Evolutionary conservation across 2,797 vertebrate species (phyloP).

Genomic region (Rhyacichthys aspro): DNA sequence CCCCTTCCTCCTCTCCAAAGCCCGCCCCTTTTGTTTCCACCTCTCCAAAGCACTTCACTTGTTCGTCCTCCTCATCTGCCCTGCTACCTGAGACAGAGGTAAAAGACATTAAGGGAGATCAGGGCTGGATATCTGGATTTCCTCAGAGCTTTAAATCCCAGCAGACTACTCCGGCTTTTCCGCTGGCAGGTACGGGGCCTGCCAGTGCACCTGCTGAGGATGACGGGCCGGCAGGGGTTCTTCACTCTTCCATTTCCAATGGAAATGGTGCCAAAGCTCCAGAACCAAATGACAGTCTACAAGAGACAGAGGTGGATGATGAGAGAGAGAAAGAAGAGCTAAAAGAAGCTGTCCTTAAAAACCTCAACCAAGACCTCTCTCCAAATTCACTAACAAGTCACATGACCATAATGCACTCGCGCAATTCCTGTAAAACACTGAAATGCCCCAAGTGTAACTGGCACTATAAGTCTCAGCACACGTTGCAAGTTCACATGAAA

Average conservation of each 20-base stretch:
- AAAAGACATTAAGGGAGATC: slow-evolving; percentile 89
- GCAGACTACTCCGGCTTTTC: slow-evolving; percentile 78
- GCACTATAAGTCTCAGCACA: slow-evolving; percentile 99
- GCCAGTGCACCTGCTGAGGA: slow-evolving; percentile 85
- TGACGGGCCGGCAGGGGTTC: slow-evolving; percentile 78
- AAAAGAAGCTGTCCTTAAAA: slow-evolving; percentile 72
- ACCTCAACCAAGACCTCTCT: slow-evolving; percentile 86
- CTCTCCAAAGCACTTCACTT: slow-evolving; percentile 89
- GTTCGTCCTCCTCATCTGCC: slow-evolving; percentile 90
- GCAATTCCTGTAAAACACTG: slow-evolving; percentile 98
- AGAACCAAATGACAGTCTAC: slow-evolving; percentile 90
- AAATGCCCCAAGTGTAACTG: slow-evolving; percentile 99
- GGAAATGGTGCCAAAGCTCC: slow-evolving; percentile 95
- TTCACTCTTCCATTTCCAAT: slow-evolving; percentile 85
- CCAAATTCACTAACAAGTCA: slow-evolving; percentile 85
- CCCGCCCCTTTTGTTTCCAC: slow-evolving; percentile 80
- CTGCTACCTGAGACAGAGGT: slow-evolving; percentile 90
- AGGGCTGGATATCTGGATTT: slow-evolving; percentile 84
- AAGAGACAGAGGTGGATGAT: slow-evolving; percentile 67
- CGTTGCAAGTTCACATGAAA: slow-evolving; percentile 98
- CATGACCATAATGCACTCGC: slow-evolving; percentile 98
- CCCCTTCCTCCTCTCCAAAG: slow-evolving; percentile 87
- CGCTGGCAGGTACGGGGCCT: slow-evolving; percentile 67
- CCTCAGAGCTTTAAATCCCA: slow-evolving; percentile 99
- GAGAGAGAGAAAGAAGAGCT: slow-evolving; percentile 75